Evolutionary conservation across 2,888 invertebrate species (phyloP).

Genomic region (Yponomeuta malinellus): DNA sequence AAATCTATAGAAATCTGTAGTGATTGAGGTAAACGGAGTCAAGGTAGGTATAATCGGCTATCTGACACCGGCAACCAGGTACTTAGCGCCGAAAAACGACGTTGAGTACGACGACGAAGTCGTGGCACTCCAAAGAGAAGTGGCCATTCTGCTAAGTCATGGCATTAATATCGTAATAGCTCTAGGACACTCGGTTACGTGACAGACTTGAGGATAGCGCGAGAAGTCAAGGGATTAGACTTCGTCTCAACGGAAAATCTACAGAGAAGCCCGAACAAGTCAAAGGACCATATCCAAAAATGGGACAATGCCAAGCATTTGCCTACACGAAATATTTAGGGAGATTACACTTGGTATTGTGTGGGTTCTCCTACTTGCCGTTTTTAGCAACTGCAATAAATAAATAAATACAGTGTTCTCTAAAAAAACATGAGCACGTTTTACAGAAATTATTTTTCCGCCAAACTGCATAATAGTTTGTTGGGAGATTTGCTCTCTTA

Average conservation of each 20-base stretch:
- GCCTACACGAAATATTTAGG: slow-evolving; percentile 95
- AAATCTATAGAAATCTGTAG: slow-evolving; percentile 77
- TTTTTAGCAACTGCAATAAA: too few relatives aligned
- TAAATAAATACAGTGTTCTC: too few relatives aligned
- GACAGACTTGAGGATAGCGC: slow-evolving; percentile 85
- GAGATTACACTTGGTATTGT: slow-evolving; percentile 74
- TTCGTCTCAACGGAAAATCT: too few relatives aligned
- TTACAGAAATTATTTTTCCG: too few relatives aligned
- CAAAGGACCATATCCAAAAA: slow-evolving; percentile 86
- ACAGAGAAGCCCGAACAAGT: too few relatives aligned
- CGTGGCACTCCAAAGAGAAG: slow-evolving; percentile 63
- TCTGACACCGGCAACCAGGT: slow-evolving; percentile 85
- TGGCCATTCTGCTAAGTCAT: slow-evolving; percentile 68
- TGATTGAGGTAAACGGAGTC: slow-evolving; percentile 78
- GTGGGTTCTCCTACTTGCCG: too few relatives aligned
- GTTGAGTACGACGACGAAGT: slow-evolving; percentile 83
- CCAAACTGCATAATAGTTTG: too few relatives aligned
- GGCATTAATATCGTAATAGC: slow-evolving; percentile 88
- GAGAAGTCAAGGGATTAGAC: slow-evolving; percentile 78
- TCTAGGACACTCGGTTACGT: slow-evolving; percentile 94
- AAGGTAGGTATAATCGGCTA: slow-evolving; percentile 61
- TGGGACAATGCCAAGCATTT: slow-evolving; percentile 84
- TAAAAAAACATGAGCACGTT: too few relatives aligned
- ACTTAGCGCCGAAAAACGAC: slow-evolving; percentile 69
- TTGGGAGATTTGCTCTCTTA: too few relatives aligned